Conservation (phyloP, 2,113 vertebrate genomes). For the Rhinogobius similis region DNA sequence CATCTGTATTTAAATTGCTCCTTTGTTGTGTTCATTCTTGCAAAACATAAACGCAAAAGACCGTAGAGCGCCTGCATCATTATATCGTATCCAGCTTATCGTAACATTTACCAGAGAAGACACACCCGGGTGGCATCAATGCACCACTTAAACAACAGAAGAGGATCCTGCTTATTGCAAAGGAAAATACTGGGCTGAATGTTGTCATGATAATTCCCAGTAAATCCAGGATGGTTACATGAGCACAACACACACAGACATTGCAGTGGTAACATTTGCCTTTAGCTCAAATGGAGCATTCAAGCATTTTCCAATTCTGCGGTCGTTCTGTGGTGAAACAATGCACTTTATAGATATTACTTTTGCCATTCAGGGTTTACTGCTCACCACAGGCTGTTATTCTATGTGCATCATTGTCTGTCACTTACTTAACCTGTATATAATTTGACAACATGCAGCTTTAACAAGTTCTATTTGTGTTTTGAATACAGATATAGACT, state of each 20-base stretch:
- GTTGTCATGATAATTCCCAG: constrained; percentile 20
- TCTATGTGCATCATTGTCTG: constrained; percentile 40
- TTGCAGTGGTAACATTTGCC: constrained; percentile 12
- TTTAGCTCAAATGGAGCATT: constrained; percentile 29
- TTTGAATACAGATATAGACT: constrained; percentile 1
- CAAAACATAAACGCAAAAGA: background rate
- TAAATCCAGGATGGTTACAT: constrained; percentile 13
- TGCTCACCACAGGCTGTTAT: constrained; percentile 39
- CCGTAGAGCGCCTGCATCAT: background rate
- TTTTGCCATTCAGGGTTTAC: constrained; percentile 37
- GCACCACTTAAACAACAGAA: background rate
- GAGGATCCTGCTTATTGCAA: background rate
- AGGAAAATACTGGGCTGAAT: background rate
- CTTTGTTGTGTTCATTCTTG: background rate
- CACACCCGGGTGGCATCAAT: background rate
- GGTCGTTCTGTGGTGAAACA: constrained; percentile 48
- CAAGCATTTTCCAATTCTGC: constrained; percentile 38
- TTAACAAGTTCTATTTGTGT: background rate
- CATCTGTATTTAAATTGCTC: background rate
- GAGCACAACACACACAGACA: constrained; percentile 5
- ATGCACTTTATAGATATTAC: constrained; percentile 39
- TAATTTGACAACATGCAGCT: constrained; percentile 17
- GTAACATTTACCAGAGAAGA: background rate
- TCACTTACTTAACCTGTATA: constrained; percentile 38
- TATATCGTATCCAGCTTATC: background rate